Evolutionary conservation across 2,113 vertebrate genomes (phyloP), one percentile per base, ranked within the genome.

Genomic region (Passer montanus): DNA sequence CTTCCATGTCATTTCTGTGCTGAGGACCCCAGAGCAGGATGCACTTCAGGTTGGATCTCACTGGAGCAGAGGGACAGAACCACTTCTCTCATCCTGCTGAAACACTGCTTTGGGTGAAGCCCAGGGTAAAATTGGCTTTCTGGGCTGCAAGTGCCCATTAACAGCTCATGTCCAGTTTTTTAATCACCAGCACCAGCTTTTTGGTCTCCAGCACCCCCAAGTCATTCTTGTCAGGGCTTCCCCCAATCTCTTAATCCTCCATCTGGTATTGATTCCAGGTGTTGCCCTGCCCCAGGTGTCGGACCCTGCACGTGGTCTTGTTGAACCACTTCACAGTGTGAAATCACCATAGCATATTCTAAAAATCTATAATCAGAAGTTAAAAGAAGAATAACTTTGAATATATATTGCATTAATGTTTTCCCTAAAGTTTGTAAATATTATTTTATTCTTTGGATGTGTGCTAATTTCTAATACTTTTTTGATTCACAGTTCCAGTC

Each of bases 91-190:
- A 0, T 23, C 39, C 49, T 44, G 26, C 26, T 53, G 23, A 3
- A 23, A 11, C 4, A 2, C 6, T 58, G 78, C 52, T 58, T 39
- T 27, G 28, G n/a, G 23, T 44, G 55, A 13, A 75, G 30, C 9
- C 21, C 15, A 69, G 15, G 24, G 33, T 13, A 35, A 1, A 0
- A 21, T 1, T 46, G 17, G 5, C 9, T 49, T 60, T n/a, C 31
- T 37, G 31, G 26, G 13, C 9, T 66, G 30, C 18, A 28, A 41
- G 11, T 14, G 0, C 18, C 21, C 7, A 1, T 33, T 41, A 30
- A 11, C 9, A 13, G 30, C 9, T 59, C 22, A 13, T 18, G 31
- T n/a, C 3, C 15, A 37, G 24, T 12, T 52, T 82, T 39, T 44
- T 13, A 46, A 46, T 5, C 12, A 41, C 21, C 37, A 63, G 12